phyloP scores from a whole-genome alignment of 2,113 vertebrate genomes.

The Chionis minor region DNA sequence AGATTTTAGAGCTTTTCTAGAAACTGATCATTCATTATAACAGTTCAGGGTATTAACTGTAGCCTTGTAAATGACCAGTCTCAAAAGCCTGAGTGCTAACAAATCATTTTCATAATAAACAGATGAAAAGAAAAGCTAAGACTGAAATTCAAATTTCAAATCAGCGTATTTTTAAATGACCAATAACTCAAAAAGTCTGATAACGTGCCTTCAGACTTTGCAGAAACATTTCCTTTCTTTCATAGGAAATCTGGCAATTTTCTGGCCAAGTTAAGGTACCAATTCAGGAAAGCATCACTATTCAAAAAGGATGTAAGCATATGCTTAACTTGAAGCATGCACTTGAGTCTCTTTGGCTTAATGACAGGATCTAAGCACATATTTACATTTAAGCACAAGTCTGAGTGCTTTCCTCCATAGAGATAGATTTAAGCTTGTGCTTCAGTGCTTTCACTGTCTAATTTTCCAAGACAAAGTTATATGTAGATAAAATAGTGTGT shows the following conservation, averaged over 20 bases:
- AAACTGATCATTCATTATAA: not conserved
- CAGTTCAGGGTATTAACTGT: not conserved
- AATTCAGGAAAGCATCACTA: slow-evolving; percentile 29
- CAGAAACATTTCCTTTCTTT: slow-evolving; percentile 10
- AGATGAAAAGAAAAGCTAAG: not conserved
- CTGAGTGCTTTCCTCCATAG: slow-evolving; percentile 45
- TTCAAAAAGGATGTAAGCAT: slow-evolving; percentile 36
- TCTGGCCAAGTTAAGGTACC: not conserved
- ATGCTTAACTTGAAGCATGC: slow-evolving; percentile 46
- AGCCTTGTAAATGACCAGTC: not conserved
- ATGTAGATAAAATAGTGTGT: slow-evolving; percentile 18
- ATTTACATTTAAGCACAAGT: slow-evolving; percentile 63
- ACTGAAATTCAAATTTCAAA: slow-evolving; percentile 32
- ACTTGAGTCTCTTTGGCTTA: slow-evolving; percentile 59
- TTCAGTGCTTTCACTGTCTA: slow-evolving; percentile 54
- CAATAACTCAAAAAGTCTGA: not conserved
- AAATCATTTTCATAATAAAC: not conserved
- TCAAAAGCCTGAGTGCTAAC: not conserved
- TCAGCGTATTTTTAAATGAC: not conserved
- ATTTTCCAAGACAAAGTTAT: slow-evolving; percentile 54
- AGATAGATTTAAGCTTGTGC: slow-evolving; percentile 56
- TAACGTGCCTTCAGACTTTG: not conserved
- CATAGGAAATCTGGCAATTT: not conserved
- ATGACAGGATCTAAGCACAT: slow-evolving; percentile 66
- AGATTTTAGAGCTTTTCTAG: not conserved